Base-by-base conservation (phyloP, 2,888 invertebrate genomes). In the Cremastinae sp. region DNA sequence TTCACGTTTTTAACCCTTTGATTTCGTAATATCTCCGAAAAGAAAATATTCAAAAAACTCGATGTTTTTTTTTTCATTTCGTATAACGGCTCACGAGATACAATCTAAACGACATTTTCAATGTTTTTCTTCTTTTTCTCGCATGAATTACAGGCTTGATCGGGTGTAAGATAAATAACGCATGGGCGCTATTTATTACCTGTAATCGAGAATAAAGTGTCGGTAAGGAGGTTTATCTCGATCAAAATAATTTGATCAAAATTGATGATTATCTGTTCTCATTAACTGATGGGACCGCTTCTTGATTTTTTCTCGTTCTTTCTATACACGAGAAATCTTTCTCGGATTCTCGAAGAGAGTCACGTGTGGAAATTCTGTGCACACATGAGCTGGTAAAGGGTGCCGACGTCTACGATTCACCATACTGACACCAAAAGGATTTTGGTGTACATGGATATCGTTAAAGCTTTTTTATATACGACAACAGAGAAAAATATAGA, bases 321-420 rank as follows among this genome's bases (percentile, higher is more conserved):
- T 4, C 9, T 28, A 9, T 12, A 35, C 39, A 61, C n/a, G 37
- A 35, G 53, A 1, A 62, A 45, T 22, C 3, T 16, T 43, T n/a
- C 45, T 18, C 20, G 45, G 2, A 41, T 55, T 73, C 39, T 55
- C 16, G 22, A 41, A 65, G 10, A 7, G 16, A 65, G 43, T 53
- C 28, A 5, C 5, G 28, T 45, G 20, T 37, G 39, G 4, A 8
- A 55, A n/a, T 35, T 43, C 14, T 16, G 41, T 65, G 51, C 43
- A 35, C 45, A 58, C 51, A 53, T 55, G 49, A 49, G 18, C 20
- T 10, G 37, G 35, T 66, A 68, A 74, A 74, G 68, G 61, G 62
- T 62, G 68, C 68, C 62, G 74, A 74, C 61, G 47, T 74, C 56
- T 61, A 45, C 55, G 39, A 16, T 14, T 35, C 14, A 10, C 35